Evolutionary conservation across 1,140 invertebrate genomes (phyloP).

Genomic region (Cotesia typhae): DNA sequence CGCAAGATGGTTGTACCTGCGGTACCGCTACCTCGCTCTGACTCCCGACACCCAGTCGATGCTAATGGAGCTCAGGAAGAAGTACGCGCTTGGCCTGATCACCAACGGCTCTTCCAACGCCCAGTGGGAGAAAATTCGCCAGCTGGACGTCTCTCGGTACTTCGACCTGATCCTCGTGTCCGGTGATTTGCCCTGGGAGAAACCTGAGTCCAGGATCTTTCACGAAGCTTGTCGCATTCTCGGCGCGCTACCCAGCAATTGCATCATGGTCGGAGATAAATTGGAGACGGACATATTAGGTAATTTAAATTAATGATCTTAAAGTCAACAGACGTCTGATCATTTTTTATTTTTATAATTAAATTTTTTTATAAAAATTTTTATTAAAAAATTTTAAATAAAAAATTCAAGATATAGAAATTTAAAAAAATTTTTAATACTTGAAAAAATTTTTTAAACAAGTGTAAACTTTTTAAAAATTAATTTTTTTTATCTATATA

Average conservation of each 20-base stretch:
- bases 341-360: too few relatives aligned
- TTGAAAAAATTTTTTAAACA: too few relatives aligned
- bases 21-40: constrained; percentile 77
- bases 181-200: constrained; percentile 84
- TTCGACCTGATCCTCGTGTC: constrained; percentile 84
- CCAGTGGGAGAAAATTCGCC: constrained; percentile 86
- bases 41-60: constrained; percentile 72
- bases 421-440: too few relatives aligned
- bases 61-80: constrained; percentile 72
- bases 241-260: constrained; percentile 74
- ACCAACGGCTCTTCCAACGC: constrained; percentile 85
- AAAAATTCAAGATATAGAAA: too few relatives aligned
- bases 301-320: constrained; percentile 41
- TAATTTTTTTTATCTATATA: too few relatives aligned
- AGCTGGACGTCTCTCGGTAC: constrained; percentile 72
- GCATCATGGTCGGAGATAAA: constrained; percentile 88
- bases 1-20: constrained; percentile 77
- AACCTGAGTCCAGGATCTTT: constrained; percentile 82
- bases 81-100: constrained; percentile 79
- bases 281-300: constrained; percentile 82
- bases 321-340: too few relatives aligned
- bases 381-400: too few relatives aligned
- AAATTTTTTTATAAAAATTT: too few relatives aligned
- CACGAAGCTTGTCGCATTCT: constrained; percentile 78
- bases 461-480: too few relatives aligned